Evolutionary conservation across 2,888 invertebrate genomes (phyloP).

Genomic region (Scaptomyza tumidula): DNA sequence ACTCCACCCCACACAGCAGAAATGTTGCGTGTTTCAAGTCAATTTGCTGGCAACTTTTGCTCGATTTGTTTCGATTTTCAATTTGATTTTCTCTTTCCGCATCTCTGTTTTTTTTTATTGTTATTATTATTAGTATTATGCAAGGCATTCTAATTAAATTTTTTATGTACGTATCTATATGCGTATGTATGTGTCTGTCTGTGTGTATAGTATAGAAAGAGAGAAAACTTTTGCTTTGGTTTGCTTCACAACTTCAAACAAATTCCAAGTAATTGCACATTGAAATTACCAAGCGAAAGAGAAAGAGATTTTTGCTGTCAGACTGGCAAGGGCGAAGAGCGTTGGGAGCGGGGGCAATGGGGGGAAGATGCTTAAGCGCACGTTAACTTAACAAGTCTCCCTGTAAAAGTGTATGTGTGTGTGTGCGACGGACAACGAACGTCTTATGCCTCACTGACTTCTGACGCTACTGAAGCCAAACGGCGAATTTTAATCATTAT

Average conservation of each 20-base stretch:
- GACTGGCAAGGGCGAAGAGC: neutral
- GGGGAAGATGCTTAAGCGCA: slow-evolving; percentile 50
- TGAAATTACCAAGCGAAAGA: slow-evolving; percentile 51
- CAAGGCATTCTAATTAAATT: slow-evolving; percentile 68
- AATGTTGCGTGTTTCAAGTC: slow-evolving; percentile 58
- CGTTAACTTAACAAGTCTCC: slow-evolving; percentile 50
- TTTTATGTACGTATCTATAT: slow-evolving; percentile 59
- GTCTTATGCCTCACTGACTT: slow-evolving; percentile 26
- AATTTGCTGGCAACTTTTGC: slow-evolving; percentile 59
- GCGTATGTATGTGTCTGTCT: slow-evolving; percentile 9
- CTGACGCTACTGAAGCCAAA: slow-evolving; percentile 19
- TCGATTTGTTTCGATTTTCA: slow-evolving; percentile 53
- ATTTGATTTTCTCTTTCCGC: slow-evolving; percentile 39
- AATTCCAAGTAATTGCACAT: slow-evolving; percentile 78
- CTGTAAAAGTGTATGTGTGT: neutral
- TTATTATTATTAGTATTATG: slow-evolving; percentile 34
- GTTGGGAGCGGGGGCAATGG: neutral
- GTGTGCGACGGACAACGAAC: slow-evolving; percentile 4
- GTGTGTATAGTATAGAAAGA: slow-evolving; percentile 1
- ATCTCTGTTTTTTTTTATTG: neutral
- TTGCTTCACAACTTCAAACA: slow-evolving; percentile 63
- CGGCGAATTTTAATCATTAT: slow-evolving; percentile 63
- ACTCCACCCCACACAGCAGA: neutral
- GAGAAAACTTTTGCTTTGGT: slow-evolving; percentile 51
- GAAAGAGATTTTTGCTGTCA: slow-evolving; percentile 3